Base-by-base conservation (phyloP, 2,888 invertebrate species). In the Rhamnusium bicolor region DNA sequence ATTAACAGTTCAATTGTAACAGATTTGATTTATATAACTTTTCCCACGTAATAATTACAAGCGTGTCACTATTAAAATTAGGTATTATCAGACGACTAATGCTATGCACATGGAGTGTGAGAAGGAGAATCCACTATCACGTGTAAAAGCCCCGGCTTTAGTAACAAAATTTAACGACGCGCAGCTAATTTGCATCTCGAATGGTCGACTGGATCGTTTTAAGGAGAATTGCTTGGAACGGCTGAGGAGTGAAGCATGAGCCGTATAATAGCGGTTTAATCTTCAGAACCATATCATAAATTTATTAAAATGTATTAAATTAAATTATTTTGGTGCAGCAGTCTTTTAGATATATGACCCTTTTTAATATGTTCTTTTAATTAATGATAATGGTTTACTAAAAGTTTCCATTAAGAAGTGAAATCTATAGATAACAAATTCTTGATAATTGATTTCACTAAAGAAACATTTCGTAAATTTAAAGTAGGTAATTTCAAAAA, bases 231-330 rank as follows among this genome's bases (percentile, higher is more conserved):
- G 84, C 82, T 81, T 76, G 80, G 80, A 84, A 83, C 82, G 83
- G 80, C 80, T 79, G 80, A 83, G 83, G 83, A 85, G 84, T 84
- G 82, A 85, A 81, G 83, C 84, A 84, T 82, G 85, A 85, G 85
- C 85, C 86, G 84, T 85, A 85, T 87, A 86, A 87, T 87, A 83
- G 85, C 85, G 85, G 86, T 86, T 86, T 86, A 86, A 85, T 85
- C 86, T 86, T 82, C 84, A 83, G 82, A 83, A 83, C 82, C 80
- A 81, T 83, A 83, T 85, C 85, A 84, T 87, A 87, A 87, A 86
- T 87, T 87, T 86, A 86, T 86, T 86, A 86, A 86, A 87, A 87
- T 85, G 85, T 86, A 85, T 86, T 85, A 86, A 87, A 85, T 82
- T 84, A 85, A 86, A 87, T 86, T 84, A 86, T 85, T 85, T 84